Evolutionary conservation across 2,888 invertebrate species (phyloP).

Genomic region (Drosophila putrida): DNA sequence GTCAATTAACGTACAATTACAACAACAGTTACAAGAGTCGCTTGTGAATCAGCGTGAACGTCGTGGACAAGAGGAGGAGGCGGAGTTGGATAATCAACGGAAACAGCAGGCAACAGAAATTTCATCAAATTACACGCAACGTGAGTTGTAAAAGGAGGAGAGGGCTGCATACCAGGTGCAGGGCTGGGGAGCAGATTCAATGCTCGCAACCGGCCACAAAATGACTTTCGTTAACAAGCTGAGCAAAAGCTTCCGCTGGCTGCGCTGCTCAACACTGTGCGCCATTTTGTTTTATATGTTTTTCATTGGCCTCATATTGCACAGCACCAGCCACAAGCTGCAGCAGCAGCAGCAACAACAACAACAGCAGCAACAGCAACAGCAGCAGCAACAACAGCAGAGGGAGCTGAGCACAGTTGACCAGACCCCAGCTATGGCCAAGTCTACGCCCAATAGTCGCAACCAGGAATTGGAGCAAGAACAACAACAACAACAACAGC

Average conservation of each 20-base stretch:
- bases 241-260: slow-evolving; percentile 82
- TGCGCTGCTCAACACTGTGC: slow-evolving; percentile 87
- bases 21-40: slow-evolving; percentile 56
- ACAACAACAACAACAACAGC: slow-evolving; percentile 45
- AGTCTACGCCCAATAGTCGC: slow-evolving; percentile 54
- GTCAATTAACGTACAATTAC: slow-evolving; percentile 80
- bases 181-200: slow-evolving; percentile 10
- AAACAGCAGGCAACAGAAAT: slow-evolving; percentile 49
- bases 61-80: slow-evolving; percentile 22
- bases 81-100: slow-evolving; percentile 32
- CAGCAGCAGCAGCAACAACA: slow-evolving; percentile 64
- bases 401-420: slow-evolving; percentile 31
- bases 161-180: background rate
- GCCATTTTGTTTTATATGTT: slow-evolving; percentile 87
- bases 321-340: slow-evolving; percentile 85
- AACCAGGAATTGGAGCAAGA: slow-evolving; percentile 59
- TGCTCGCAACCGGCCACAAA: slow-evolving; percentile 59
- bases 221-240: slow-evolving; percentile 84
- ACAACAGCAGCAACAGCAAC: slow-evolving; percentile 48
- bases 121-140: slow-evolving; percentile 69
- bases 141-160: slow-evolving; percentile 22
- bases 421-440: slow-evolving; percentile 36
- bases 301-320: slow-evolving; percentile 87
- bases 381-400: slow-evolving; percentile 37
- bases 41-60: slow-evolving; percentile 41